These are phyloP conservation scores for Venustoraphidia nigricollis DNA, from an alignment of 2,888 invertebrate genomes.

Conservation along the genomic window DNA sequence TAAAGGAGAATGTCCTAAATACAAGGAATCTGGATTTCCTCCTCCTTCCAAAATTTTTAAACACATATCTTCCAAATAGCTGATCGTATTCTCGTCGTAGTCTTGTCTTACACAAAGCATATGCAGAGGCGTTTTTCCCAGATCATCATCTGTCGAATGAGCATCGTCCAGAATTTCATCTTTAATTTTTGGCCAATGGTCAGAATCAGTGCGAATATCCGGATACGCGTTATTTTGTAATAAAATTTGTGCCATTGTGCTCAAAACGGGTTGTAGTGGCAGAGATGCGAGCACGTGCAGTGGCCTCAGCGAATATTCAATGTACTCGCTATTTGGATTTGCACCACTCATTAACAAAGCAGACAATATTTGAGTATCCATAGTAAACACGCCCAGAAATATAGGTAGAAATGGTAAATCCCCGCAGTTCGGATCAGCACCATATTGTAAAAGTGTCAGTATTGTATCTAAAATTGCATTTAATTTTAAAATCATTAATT, in stretches of 20 bases:
- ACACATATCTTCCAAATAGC: slow-evolving; percentile 15
- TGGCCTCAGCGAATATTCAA: slow-evolving; percentile 17
- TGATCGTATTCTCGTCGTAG: slow-evolving; percentile 15
- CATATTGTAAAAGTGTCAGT: slow-evolving; percentile 18
- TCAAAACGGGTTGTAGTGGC: slow-evolving; percentile 11
- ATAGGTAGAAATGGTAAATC: slow-evolving; percentile 22
- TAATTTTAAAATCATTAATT: slow-evolving; percentile 3
- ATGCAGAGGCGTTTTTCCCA: slow-evolving; percentile 24
- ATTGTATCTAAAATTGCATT: slow-evolving; percentile 16
- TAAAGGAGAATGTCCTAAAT: slow-evolving; percentile 23
- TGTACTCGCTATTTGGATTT: slow-evolving; percentile 15
- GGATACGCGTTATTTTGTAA: slow-evolving; percentile 19
- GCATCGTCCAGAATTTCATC: slow-evolving; percentile 13
- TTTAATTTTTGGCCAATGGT: slow-evolving; percentile 20
- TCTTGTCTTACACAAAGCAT: slow-evolving; percentile 23
- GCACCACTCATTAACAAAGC: slow-evolving; percentile 16
- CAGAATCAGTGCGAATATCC: slow-evolving; percentile 15
- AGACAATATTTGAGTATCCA: slow-evolving; percentile 16
- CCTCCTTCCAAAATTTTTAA: slow-evolving; percentile 14
- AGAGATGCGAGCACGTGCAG: slow-evolving; percentile 21
- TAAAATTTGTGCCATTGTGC: slow-evolving; percentile 16
- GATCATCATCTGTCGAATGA: slow-evolving; percentile 11
- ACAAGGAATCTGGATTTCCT: slow-evolving; percentile 14
- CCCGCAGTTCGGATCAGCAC: slow-evolving; percentile 21
- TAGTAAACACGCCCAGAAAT: slow-evolving; percentile 21